Base-by-base conservation (phyloP, 2,113 vertebrate species). In the Albula glossodonta region DNA sequence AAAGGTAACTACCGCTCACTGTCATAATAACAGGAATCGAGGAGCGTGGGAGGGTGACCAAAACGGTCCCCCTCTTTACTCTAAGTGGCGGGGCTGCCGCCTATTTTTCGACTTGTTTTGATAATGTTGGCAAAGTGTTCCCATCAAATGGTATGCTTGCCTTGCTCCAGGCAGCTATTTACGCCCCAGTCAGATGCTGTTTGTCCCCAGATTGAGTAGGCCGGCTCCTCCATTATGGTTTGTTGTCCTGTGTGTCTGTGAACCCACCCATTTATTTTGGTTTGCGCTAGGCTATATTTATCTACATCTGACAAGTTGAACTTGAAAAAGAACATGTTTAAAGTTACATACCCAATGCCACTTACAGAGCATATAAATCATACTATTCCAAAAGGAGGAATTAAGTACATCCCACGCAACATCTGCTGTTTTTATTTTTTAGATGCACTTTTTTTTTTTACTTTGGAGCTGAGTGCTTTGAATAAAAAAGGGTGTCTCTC, bases 271-370 rank as follows among this genome's bases (percentile, higher is more conserved):
- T 94, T 95, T 95, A 97, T 97, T 97, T 96, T 94, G 96, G 95
- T 96, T 97, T 94, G 93, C 94, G 89, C 91, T 90, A 94, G 96
- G 96, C 96, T 98, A 97, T 98, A 97, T 97, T 98, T 96, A 97
- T 96, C 93, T 91, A 86, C 81, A 91, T 92, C 93, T 95, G 96
- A 97, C 97, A 97, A 95, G 94, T 95, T 92, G 94, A 94, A 95
- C 93, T 96, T 95, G 93, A 96, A 95, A 94, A 95, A 95, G 90
- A 92, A 92, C 92, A 91, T 88, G 92, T 91, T 93, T 93, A 92
- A 94, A 93, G 90, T 91, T 92, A 81, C 90, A 93, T 93, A 88
- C 89, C 86, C 82, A 89, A 91, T 19, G 89, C 83, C 19, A 74
- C 70, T 74, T 74, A 91, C 92, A 85, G 89, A 77, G 70, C 60